Evolutionary conservation across 1,140 invertebrate genomes (phyloP), one percentile per base, ranked within the genome.

Genomic region (Heliconius congener): DNA sequence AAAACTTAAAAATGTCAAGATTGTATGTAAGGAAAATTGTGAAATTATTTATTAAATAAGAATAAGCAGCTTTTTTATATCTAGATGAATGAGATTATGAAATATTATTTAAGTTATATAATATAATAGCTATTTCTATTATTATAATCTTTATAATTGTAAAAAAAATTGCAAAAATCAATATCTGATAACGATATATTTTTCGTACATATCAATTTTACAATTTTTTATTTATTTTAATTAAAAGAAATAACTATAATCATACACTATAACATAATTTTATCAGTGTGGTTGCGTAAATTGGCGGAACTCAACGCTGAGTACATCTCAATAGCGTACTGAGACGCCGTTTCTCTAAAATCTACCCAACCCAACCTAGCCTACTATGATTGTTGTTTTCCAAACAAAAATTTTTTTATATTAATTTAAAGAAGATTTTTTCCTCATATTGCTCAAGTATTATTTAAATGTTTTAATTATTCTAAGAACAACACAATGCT

Each of bases 381-480:
- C 4, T 46, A 16, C 16, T 46, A 16, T 46, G 0, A 46, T 46
- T 16, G 13, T 16, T 46, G 16, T 46, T 46, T 46, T 16, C 13
- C 27, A 66, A 4, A 11, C 11, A 16, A 23, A 27, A 66, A 2
- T 30, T 30, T 30, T 30, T 30, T 30, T 30, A 1, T 30, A 30
- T 30, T 30, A 30, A 30, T 30, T 1, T 30, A 0, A 3, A 27
- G 2, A 13, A 11, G 30, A 66, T 27, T 27, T 30, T 66, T 30
- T 66, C 8, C 60, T 27, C 9, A 0, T 8, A 66, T 11, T 66
- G 27, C 23, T 66, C 23, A 66, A 66, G 23, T 66, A 30, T 66
- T 66, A 66, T n/a, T 66, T 66, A 27, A 13, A 66, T 13, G n/a
- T 57, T 57, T 23, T 66, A 66, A 13, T 66, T 66, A 66, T 66